Evolutionary conservation across 2,113 vertebrate genomes (phyloP).

Genomic region (Plecotus auritus): DNA sequence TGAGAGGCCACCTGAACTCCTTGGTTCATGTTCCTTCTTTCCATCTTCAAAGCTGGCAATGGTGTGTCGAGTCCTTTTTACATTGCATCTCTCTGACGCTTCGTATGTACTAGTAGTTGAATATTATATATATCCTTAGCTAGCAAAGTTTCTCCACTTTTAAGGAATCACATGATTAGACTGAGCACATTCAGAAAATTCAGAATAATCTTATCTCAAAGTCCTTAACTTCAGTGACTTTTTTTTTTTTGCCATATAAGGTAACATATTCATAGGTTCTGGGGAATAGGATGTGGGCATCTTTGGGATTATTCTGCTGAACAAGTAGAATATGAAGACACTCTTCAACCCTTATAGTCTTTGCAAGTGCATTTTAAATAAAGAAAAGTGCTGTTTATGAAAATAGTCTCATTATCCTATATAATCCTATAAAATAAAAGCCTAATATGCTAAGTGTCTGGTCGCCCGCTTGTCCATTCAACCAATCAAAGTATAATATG

Average conservation of each 20-base stretch:
- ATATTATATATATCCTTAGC: background rate
- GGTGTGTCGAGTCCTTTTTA: background rate
- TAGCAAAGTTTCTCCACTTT: background rate
- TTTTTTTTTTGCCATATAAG: background rate
- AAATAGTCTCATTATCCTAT: background rate
- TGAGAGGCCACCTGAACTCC: background rate
- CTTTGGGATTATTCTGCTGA: background rate
- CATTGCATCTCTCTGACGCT: background rate
- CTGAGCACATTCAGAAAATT: background rate
- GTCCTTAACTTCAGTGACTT: background rate
- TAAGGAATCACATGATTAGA: background rate
- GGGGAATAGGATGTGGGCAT: background rate
- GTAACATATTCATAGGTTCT: background rate
- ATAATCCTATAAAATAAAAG: too few relatives aligned
- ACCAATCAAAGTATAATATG: too few relatives aligned
- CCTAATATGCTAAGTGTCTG: too few relatives aligned
- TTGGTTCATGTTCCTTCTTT: background rate
- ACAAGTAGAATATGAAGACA: background rate
- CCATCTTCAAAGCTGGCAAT: background rate
- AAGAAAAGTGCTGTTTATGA: conserved; percentile 10
- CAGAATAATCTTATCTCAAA: background rate
- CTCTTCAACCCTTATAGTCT: background rate
- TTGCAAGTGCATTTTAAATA: background rate
- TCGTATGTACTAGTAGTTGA: background rate
- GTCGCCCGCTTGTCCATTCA: too few relatives aligned